Evolutionary conservation across 2,888 invertebrate species (phyloP).

Genomic region (Clostera curtula): DNA sequence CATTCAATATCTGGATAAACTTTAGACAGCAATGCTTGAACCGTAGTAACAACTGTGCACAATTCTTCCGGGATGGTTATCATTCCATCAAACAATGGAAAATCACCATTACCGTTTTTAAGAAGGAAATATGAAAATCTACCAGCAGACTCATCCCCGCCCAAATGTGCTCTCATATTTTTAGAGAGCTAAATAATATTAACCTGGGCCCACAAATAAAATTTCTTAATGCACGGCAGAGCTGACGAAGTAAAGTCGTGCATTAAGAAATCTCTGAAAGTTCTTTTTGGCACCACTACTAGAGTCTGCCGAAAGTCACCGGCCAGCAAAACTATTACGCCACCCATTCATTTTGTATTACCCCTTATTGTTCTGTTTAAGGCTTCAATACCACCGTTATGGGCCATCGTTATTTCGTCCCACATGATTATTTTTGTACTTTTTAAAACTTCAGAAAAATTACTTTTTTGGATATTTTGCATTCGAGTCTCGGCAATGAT

Average conservation of each 20-base stretch:
- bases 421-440: conserved; percentile 4
- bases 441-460: conserved; percentile 7
- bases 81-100: conserved; percentile 1
- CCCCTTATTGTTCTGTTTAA: conserved; percentile 12
- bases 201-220: not conserved
- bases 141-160: conserved; percentile 5
- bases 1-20: not conserved
- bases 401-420: not conserved
- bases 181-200: conserved; percentile 4
- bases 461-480: conserved; percentile 11
- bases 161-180: conserved; percentile 14
- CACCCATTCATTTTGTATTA: conserved; percentile 13
- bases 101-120: conserved; percentile 13
- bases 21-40: not conserved
- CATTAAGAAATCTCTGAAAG: too few relatives aligned
- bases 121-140: conserved; percentile 12
- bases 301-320: conserved; percentile 1
- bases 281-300: conserved; percentile 1
- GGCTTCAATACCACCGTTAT: conserved; percentile 12
- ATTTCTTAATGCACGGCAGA: not conserved
- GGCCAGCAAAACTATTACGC: conserved; percentile 9
- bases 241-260: too few relatives aligned
- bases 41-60: conserved; percentile 1
- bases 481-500: conserved; percentile 8
- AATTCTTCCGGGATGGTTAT: conserved; percentile 1